Conservation (phyloP, 1,140 invertebrate genomes). For the Bilobella aurantiaca region DNA sequence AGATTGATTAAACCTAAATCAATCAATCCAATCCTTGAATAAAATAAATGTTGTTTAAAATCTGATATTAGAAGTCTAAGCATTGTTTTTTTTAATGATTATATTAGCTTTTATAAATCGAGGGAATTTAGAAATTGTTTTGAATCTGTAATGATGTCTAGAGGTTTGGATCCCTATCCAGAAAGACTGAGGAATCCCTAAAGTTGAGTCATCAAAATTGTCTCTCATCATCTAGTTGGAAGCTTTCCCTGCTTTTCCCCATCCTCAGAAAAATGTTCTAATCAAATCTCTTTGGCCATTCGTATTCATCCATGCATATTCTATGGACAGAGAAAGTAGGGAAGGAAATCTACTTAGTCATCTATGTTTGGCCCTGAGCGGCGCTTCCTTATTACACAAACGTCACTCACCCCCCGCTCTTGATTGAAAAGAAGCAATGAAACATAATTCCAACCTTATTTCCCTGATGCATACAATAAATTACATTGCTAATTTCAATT, state of each 20-base stretch:
- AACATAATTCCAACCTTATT: slow-evolving; percentile 1
- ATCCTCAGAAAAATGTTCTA: slow-evolving; percentile 1
- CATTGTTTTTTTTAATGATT: too few relatives aligned
- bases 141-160: not conserved
- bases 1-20: too few relatives aligned
- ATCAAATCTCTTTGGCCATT: slow-evolving; percentile 1
- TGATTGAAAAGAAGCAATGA: not conserved
- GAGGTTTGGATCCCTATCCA: not conserved
- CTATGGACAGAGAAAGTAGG: not conserved
- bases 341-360: not conserved
- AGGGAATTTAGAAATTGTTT: too few relatives aligned
- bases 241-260: not conserved
- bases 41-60: too few relatives aligned
- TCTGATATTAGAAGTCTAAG: too few relatives aligned
- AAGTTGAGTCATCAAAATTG: slow-evolving; percentile 2
- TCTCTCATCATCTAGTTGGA: not conserved
- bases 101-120: too few relatives aligned
- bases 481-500: too few relatives aligned
- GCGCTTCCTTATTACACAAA: not conserved
- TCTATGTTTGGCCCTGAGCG: not conserved
- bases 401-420: not conserved
- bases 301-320: slow-evolving; percentile 8
- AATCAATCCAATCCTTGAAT: too few relatives aligned
- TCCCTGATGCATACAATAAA: too few relatives aligned
- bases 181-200: not conserved